Evolutionary conservation across 2,888 invertebrate species (phyloP), one percentile per base, ranked within the genome.

Genomic region (Taphrorychus bicolor): DNA sequence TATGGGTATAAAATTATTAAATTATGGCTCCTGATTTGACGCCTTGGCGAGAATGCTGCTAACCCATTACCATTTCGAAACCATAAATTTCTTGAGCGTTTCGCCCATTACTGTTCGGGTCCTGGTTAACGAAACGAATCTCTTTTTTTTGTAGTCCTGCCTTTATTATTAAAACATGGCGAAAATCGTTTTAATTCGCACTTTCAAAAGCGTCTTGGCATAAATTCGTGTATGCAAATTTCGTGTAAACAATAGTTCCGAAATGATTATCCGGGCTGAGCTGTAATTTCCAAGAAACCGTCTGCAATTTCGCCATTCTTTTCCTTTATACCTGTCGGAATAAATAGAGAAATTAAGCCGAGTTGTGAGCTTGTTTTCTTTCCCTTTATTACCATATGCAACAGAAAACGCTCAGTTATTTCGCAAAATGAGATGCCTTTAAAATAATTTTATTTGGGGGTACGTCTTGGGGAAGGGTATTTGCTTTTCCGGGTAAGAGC

Each of bases 11-110:
- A 61, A 60, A 61, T 66, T 66, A 66, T 51, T 51, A 66, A 66
- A 66, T 66, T 66, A 66, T 66, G 52, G 61, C 66, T 52, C 57
- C 66, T 66, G 66, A 66, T 66, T 66, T 66, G 66, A 18, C 60
- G 66, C 54, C 54, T 60, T 51, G 40, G n/a, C 45, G 23, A 32
- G 45, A 59, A 54, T 53, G 40, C n/a, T n/a, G n/a, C 51, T n/a
- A 21, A 52, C 65, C 7, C 22, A 66, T 66, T 66, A 56, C 40
- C 66, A 66, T 66, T 59, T 54, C 41, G 21, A 45, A 45, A 7
- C 45, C 45, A 32, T 32, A 32, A 32, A 32, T 32, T 32, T 32
- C 9, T 7, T 11, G 11, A 32, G 3, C 32, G 32, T 32, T 32
- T 32, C 32, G 56, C 45, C n/a, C 32, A 54, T 54, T 62, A 62